Evolutionary conservation across 2,797 vertebrate genomes (phyloP), one percentile per base, ranked within the genome.

Genomic region (Mallotus villosus): DNA sequence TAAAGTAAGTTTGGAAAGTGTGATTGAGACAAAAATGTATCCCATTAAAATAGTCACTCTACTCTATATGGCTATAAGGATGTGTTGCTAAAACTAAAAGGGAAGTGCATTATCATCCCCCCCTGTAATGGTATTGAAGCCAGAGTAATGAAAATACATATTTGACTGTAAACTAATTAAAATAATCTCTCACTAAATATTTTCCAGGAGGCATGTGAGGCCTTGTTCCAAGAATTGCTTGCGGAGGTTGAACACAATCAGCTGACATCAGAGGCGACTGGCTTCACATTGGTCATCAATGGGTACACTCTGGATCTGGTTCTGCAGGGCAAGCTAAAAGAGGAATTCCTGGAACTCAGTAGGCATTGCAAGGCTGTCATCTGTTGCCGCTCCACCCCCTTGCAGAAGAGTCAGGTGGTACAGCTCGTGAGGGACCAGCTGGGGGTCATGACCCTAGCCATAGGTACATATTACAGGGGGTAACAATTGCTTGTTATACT

Each of bases 361-460:
- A 72, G 72, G 6, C 77, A 72, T 24, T 97, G 97, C 81, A 94
- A 89, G 1, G 94, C 96, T 0, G 96, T 99, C 71, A 90, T 99
- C 82, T 99, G 97, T 89, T 99, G 97, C 87, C 92, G 91, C 68
- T 97, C 96, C 68, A 98, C 96, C 0, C 97, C 97, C 0, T 90
- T 98, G 71, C 97, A 99, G 90, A 99, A 99, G 87, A 98, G 97
- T 66, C 87, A 95, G 71, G 93, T 99, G 82, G 96, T 99, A 3
- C 93, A 69, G 29, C 76, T 97, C 79, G 89, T 98, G n/a, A 92
- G 92, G 62, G 93, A 81, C 75, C 89, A 92, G 41, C 92, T 97
- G 0, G 79, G 82, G 0, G 96, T 96, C 82, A 94, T 96, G 94
- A 96, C 96, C 0, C 85, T 99, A 74, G 96, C 97, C 72, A 86